Evolutionary conservation across 2,888 invertebrate species (phyloP).

Genomic region (Eudemis profundana): DNA sequence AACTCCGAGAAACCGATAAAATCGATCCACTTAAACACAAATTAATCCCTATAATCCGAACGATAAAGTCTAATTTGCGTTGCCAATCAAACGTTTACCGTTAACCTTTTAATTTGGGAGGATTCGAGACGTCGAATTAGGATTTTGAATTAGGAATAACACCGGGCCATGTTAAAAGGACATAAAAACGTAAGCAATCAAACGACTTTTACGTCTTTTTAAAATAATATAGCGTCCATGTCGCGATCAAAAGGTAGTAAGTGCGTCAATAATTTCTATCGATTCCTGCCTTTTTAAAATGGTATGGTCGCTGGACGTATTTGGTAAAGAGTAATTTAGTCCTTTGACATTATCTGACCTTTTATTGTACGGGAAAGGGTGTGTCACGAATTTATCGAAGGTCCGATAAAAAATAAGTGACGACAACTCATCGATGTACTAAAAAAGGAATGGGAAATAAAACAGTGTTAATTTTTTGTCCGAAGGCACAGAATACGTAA

Average conservation of each 20-base stretch:
- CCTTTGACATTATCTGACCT: conserved; percentile 36
- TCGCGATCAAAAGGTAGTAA: not conserved
- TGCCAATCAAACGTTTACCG: conserved; percentile 57
- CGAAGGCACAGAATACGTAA: too few species aligned
- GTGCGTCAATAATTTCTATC: rapidly evolving
- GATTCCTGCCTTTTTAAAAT: not conserved
- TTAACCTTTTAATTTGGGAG: conserved; percentile 61
- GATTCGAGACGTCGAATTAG: conserved; percentile 71
- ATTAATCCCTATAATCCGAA: conserved; percentile 54
- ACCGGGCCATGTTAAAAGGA: not conserved
- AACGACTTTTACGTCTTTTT: not conserved
- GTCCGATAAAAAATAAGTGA: not conserved
- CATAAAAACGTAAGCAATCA: not conserved
- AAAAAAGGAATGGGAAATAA: too few species aligned
- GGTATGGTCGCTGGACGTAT: conserved; percentile 52
- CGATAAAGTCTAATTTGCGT: conserved; percentile 58
- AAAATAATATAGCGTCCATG: not conserved
- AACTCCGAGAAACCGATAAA: conserved; percentile 66
- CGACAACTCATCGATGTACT: not conserved
- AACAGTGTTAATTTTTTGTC: too few species aligned
- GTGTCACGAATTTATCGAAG: not conserved
- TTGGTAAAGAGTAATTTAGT: conserved; percentile 36
- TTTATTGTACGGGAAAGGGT: conserved; percentile 29
- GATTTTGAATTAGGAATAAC: conserved; percentile 63
- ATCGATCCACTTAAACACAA: conserved; percentile 51